Evolutionary conservation across 2,888 invertebrate genomes (phyloP).

Genomic region (Cephus nigrinus): DNA sequence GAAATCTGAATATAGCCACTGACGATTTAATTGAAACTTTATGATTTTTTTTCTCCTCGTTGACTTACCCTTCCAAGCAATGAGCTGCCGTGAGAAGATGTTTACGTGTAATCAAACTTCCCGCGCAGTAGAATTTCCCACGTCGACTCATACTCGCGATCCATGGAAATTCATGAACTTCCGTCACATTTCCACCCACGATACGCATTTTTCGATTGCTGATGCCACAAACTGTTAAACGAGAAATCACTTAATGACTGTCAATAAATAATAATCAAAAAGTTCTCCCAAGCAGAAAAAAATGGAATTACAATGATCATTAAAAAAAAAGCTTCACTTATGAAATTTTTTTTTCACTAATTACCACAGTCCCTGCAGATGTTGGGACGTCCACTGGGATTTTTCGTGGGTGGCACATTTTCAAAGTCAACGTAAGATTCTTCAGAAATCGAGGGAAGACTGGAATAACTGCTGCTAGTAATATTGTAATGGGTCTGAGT

Average conservation of each 20-base stretch:
- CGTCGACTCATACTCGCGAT: conserved; percentile 76
- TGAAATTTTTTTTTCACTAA: conserved; percentile 12
- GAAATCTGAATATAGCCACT: background rate
- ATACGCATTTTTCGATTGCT: conserved; percentile 73
- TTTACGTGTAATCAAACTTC: conserved; percentile 76
- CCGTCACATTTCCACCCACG: conserved; percentile 76
- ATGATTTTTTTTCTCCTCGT: background rate
- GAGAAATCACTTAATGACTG: background rate
- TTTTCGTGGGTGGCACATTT: conserved; percentile 25
- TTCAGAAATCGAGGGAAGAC: conserved; percentile 35
- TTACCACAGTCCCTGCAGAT: conserved; percentile 59
- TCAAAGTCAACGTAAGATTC: conserved; percentile 43
- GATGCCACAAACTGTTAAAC: conserved; percentile 70
- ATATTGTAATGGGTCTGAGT: conserved; percentile 46
- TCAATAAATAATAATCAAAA: background rate
- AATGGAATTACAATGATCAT: background rate
- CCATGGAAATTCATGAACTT: conserved; percentile 81
- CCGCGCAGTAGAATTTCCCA: conserved; percentile 78
- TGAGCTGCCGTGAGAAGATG: conserved; percentile 83
- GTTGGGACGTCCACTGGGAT: conserved; percentile 42
- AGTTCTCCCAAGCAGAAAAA: background rate
- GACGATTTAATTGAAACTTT: background rate
- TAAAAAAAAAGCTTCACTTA: background rate
- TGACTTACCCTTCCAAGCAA: conserved; percentile 77
- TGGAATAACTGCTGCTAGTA: conserved; percentile 29